A percentile compares a stretch with the other conserved stretches of the same genome.
These are phyloP conservation scores for Coranthus polyacanthus DNA, from an alignment of 2,797 vertebrate genomes.

Conservation along the genomic window DNA sequence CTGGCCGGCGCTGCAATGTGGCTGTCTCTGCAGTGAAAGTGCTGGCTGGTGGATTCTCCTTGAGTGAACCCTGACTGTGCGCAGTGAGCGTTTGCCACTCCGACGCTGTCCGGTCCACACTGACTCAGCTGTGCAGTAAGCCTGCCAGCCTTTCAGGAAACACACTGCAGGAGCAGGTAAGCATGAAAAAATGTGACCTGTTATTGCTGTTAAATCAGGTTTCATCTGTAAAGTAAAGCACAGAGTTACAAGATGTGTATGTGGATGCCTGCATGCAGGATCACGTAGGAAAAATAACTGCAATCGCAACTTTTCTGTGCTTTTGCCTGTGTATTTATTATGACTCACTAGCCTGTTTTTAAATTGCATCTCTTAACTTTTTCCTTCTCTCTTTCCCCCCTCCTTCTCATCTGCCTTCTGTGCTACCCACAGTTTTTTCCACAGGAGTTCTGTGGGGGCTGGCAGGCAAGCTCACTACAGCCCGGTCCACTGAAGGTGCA, in stretches of 20 bases:
- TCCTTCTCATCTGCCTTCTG: no score
- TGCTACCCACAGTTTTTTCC: conserved; percentile 58
- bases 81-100: conserved; percentile 66
- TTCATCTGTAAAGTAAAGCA: neutral
- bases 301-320: conserved; percentile 17
- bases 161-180: conserved; percentile 69
- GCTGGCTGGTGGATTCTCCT: conserved; percentile 80
- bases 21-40: conserved; percentile 81
- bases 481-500: conserved; percentile 24
- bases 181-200: conserved; percentile 31
- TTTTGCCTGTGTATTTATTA: conserved; percentile 2
- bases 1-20: conserved; percentile 72
- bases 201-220: neutral
- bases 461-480: conserved; percentile 24
- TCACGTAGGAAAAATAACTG: neutral
- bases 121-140: conserved; percentile 71
- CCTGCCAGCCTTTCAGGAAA: conserved; percentile 50
- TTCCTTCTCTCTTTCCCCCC: conserved; percentile 13
- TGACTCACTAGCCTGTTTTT: no score
- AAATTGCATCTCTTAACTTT: conserved; percentile 32
- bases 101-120: conserved; percentile 63
- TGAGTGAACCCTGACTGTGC: conserved; percentile 82
- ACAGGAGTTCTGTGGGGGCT: conserved; percentile 38
- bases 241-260: conserved; percentile 1
- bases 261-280: conserved; percentile 11